Conservation (phyloP, 2,888 invertebrate species). For the Microplitis manilae region DNA sequence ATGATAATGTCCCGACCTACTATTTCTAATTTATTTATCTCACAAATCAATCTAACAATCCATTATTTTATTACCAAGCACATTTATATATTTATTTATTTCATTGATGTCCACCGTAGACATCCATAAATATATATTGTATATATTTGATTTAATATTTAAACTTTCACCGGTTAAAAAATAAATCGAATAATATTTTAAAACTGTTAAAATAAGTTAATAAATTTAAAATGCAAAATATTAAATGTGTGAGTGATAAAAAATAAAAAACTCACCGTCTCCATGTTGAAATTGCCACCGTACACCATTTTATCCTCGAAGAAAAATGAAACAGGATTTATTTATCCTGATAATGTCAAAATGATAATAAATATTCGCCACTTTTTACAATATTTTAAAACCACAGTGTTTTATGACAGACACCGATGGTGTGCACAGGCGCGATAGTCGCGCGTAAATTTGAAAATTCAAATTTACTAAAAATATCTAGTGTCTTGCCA, state of each 20-base stretch:
- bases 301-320: conserved; percentile 60
- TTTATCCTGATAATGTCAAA: conserved; percentile 14
- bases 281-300: conserved; percentile 65
- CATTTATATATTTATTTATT: conserved; percentile 7
- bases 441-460: background rate
- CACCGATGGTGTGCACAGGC: background rate
- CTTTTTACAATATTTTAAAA: background rate
- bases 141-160: background rate
- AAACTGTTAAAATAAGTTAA: background rate
- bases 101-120: background rate
- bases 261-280: conserved; percentile 60
- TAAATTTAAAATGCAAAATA: background rate
- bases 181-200: conserved; percentile 11
- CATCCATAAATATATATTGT: conserved; percentile 1
- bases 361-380: background rate
- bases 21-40: conserved; percentile 1
- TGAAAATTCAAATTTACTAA: background rate
- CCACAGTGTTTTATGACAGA: background rate
- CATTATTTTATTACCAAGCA: conserved; percentile 14
- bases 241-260: background rate
- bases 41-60: conserved; percentile 13
- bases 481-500: background rate
- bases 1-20: background rate
- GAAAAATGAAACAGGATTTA: conserved; percentile 11
- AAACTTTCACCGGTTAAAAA: conserved; percentile 10